These are phyloP conservation scores for Asteroscopus sphinx DNA, from an alignment of 2,888 invertebrate genomes.

Conservation along the genomic window DNA sequence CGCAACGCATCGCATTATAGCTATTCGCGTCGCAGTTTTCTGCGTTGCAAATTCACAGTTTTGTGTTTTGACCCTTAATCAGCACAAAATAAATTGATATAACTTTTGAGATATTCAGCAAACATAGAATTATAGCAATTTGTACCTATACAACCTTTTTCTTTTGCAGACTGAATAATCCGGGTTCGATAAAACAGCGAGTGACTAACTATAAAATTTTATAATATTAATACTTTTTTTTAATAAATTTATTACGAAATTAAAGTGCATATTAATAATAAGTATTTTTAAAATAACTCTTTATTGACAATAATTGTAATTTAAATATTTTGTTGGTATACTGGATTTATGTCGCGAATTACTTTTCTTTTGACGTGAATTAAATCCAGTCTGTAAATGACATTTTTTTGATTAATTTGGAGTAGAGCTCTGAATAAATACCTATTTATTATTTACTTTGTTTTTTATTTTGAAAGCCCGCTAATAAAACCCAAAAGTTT, in stretches of 20 bases:
- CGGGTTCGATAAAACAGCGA: constrained; percentile 45
- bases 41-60: too few relatives aligned
- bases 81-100: too few relatives aligned
- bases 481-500: not conserved
- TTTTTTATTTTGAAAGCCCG: constrained; percentile 18
- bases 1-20: too few relatives aligned
- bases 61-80: too few relatives aligned
- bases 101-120: too few relatives aligned
- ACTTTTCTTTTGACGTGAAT: constrained; percentile 48
- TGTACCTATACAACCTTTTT: constrained; percentile 28
- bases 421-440: constrained; percentile 78
- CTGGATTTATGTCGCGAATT: constrained; percentile 48
- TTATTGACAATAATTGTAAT: constrained; percentile 58
- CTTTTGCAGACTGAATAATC: constrained; percentile 73
- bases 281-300: constrained; percentile 13
- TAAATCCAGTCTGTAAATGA: constrained; percentile 50
- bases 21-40: too few relatives aligned
- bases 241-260: constrained; percentile 36
- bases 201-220: constrained; percentile 30
- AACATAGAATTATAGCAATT: too few relatives aligned
- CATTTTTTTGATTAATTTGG: constrained; percentile 65
- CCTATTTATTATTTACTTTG: constrained; percentile 63
- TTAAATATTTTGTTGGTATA: constrained; percentile 37
- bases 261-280: constrained; percentile 39
- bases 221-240: constrained; percentile 20